phyloP scores from a whole-genome alignment of 2,113 vertebrate genomes.

The Pantherophis guttatus region DNA sequence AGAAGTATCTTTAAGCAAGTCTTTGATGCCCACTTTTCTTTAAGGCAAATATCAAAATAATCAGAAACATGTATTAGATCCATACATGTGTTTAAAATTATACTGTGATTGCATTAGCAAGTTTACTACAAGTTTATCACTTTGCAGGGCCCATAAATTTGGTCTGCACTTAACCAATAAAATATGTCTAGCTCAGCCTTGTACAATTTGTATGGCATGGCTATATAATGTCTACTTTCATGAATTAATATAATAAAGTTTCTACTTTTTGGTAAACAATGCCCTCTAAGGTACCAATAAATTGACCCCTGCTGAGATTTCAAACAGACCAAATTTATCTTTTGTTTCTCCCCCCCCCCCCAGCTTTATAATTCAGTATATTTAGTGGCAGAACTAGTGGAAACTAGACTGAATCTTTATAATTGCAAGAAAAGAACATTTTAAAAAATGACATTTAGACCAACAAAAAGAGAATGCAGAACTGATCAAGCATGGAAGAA shows the following conservation, averaged over 20 bases:
- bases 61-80: background rate
- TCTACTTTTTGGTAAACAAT: background rate
- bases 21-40: background rate
- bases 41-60: background rate
- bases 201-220: fast-evolving
- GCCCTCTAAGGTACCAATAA: background rate
- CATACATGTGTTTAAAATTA: background rate
- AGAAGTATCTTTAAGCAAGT: background rate
- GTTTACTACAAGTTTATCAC: background rate
- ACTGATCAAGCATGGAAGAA: background rate
- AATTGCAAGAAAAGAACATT: background rate
- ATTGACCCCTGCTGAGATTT: background rate
- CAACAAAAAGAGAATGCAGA: background rate
- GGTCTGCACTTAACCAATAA: background rate
- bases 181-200: background rate
- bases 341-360: background rate
- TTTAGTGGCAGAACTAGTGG: background rate
- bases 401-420: background rate
- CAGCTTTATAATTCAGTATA: background rate
- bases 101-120: background rate
- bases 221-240: background rate
- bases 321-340: background rate
- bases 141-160: slow-evolving; percentile 2
- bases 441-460: background rate
- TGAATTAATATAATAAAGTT: background rate